phyloP scores from a whole-genome alignment of 2,888 invertebrate genomes.

The Caenorhabditis sp. region DNA sequence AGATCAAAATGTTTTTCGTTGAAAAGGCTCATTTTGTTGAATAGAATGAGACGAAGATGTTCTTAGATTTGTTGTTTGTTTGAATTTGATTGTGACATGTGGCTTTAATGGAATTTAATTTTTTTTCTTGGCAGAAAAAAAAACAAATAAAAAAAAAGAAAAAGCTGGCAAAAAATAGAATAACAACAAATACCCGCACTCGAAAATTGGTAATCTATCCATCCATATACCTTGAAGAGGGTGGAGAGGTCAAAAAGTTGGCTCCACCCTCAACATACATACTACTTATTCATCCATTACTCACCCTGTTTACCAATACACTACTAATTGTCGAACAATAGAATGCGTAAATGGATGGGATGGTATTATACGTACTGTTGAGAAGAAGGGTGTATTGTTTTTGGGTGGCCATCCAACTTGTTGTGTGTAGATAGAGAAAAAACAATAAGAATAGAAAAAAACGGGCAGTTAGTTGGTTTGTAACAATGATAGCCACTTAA shows the following conservation, averaged over 20 bases:
- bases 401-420: neutral
- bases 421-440: neutral
- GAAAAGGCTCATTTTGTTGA: conserved; percentile 7
- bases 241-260: conserved; percentile 3
- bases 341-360: neutral
- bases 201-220: conserved; percentile 5
- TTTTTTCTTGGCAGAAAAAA: neutral
- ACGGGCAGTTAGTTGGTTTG: neutral
- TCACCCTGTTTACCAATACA: neutral
- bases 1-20: neutral
- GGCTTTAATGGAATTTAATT: too few relatives aligned
- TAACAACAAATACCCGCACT: conserved; percentile 11
- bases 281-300: neutral
- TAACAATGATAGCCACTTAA: conserved; percentile 11
- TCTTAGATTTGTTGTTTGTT: neutral
- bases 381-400: neutral
- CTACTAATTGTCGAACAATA: conserved; percentile 1
- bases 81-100: too few relatives aligned
- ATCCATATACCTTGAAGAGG: conserved; percentile 6
- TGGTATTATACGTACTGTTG: neutral
- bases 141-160: neutral
- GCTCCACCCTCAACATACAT: neutral
- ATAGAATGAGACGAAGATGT: neutral
- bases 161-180: neutral
- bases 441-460: neutral